These are phyloP conservation scores for Calephelis nemesis DNA, from an alignment of 1,140 invertebrate genomes.

Conservation along the genomic window DNA sequence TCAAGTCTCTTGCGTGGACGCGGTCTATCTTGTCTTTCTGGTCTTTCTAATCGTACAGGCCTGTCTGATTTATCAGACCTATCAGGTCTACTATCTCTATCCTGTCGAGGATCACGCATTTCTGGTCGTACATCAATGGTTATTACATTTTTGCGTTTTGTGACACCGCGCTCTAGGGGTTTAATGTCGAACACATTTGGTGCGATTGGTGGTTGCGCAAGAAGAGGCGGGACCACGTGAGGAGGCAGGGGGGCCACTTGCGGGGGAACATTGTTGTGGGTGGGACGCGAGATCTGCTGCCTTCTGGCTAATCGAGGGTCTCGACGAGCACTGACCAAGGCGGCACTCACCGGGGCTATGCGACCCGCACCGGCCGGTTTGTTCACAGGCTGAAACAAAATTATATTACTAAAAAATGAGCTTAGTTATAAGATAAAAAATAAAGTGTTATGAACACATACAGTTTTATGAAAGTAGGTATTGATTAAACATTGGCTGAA, in stretches of 20 bases:
- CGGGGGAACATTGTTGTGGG: conserved; percentile 1
- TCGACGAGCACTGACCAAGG: conserved; percentile 78
- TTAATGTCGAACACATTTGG: conserved; percentile 68
- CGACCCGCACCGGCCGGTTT: conserved; percentile 63
- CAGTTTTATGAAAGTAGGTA: too few species aligned
- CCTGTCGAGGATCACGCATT: conserved; percentile 39
- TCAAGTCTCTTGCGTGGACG: conserved; percentile 19
- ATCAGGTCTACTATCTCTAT: conserved; percentile 27
- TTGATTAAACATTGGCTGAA: too few species aligned
- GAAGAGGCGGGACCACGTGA: conserved; percentile 1
- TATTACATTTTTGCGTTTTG: conserved; percentile 69
- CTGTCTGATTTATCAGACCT: conserved; percentile 29
- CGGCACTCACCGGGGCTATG: conserved; percentile 84
- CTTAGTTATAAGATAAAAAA: not conserved
- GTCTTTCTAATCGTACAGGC: conserved; percentile 25
- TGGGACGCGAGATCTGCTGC: conserved; percentile 22
- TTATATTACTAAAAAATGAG: not conserved
- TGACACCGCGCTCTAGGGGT: conserved; percentile 52
- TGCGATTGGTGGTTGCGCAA: conserved; percentile 45
- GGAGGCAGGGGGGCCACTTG: conserved; percentile 12
- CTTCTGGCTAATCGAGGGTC: conserved; percentile 52
- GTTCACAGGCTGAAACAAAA: conserved; percentile 52
- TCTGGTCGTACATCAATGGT: conserved; percentile 61
- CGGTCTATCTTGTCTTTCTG: conserved; percentile 22
- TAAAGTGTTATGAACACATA: not conserved